phyloP scores from a whole-genome alignment of 2,888 invertebrate genomes.

The Salpingus planirostris region DNA sequence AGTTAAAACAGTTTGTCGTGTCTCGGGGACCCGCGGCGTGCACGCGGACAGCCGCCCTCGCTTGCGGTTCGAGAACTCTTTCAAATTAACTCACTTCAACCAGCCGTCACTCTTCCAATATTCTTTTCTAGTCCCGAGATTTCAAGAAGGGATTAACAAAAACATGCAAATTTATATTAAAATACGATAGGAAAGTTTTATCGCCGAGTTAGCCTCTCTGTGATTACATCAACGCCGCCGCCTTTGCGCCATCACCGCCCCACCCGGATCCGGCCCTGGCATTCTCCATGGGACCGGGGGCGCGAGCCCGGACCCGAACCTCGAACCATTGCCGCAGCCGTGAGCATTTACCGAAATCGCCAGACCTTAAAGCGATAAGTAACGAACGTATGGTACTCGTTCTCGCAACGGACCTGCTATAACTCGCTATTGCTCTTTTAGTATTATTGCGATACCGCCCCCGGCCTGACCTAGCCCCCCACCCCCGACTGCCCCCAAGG shows the following conservation, averaged over 20 bases:
- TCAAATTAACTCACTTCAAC: constrained; percentile 37
- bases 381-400: constrained; percentile 16
- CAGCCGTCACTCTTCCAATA: constrained; percentile 36
- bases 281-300: no score
- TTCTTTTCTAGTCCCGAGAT: constrained; percentile 28
- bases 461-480: constrained; percentile 7
- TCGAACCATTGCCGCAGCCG: constrained; percentile 8
- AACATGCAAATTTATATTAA: constrained; percentile 43
- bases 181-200: constrained; percentile 36
- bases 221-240: constrained; percentile 18
- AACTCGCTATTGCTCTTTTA: constrained; percentile 14
- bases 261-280: no score
- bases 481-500: no score
- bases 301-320: constrained; percentile 9
- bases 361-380: constrained; percentile 22
- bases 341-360: constrained; percentile 18
- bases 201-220: constrained; percentile 18
- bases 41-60: constrained; percentile 29
- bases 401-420: constrained; percentile 13
- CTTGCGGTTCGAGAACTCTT: constrained; percentile 34
- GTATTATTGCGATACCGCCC: constrained; percentile 12
- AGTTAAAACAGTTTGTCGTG: constrained; percentile 40
- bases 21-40: constrained; percentile 30
- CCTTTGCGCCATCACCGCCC: no score
- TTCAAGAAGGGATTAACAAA: constrained; percentile 36